These are phyloP conservation scores for Thera obeliscata DNA, from an alignment of 2,888 invertebrate genomes.

Conservation along the genomic window DNA sequence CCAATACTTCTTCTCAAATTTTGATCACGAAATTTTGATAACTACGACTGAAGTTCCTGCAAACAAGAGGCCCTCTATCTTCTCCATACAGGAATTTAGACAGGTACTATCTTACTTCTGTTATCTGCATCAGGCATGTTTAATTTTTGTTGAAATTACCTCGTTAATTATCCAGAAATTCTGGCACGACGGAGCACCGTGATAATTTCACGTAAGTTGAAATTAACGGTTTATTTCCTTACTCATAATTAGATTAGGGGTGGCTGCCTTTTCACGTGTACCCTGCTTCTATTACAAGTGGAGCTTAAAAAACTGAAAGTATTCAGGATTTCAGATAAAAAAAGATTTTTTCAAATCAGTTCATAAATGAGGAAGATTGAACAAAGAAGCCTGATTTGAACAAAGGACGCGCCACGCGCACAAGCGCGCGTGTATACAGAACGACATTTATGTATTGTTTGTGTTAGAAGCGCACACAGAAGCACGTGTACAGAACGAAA, in stretches of 20 bases:
- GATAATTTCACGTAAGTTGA: conserved; percentile 30
- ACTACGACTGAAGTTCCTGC: background rate
- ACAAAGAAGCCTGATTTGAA: too few relatives aligned
- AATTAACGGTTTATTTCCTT: conserved; percentile 32
- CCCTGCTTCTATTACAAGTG: too few relatives aligned
- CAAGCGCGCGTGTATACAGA: too few relatives aligned
- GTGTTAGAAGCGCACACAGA: too few relatives aligned
- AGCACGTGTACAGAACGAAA: too few relatives aligned
- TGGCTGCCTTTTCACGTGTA: conserved; percentile 8
- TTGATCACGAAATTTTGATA: background rate
- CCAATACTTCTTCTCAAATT: too few relatives aligned
- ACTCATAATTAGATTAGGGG: conserved; percentile 30
- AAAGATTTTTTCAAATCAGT: too few relatives aligned
- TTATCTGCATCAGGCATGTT: conserved; percentile 26
- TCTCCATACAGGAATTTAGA: conserved; percentile 27
- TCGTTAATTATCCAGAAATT: conserved; percentile 33
- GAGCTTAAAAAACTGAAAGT: too few relatives aligned
- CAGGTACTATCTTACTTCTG: conserved; percentile 14
- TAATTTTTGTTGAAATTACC: conserved; percentile 35
- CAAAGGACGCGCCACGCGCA: too few relatives aligned
- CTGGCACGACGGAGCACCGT: conserved; percentile 22
- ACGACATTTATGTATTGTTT: too few relatives aligned
- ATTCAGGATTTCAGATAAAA: too few relatives aligned
- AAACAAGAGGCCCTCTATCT: conserved; percentile 14
- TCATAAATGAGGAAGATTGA: too few relatives aligned